Evolutionary conservation across 2,888 invertebrate genomes (phyloP).

Genomic region (Sarcophaga carnaria): DNA sequence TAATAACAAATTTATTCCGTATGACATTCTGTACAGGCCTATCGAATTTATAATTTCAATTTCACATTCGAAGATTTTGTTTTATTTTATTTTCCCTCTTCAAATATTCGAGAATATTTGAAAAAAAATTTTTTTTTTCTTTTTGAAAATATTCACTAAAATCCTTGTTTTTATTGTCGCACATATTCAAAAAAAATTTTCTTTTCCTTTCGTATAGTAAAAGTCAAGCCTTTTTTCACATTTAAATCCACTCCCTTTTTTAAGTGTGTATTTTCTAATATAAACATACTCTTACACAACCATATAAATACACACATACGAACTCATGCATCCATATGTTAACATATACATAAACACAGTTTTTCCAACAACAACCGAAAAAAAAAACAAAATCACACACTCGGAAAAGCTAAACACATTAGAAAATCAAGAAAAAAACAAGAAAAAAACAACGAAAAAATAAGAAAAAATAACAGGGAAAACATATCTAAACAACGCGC

Average conservation of each 20-base stretch:
- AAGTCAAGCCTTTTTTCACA: neutral
- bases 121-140: no score
- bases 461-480: constrained; percentile 41
- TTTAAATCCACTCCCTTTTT: constrained; percentile 4
- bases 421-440: constrained; percentile 30
- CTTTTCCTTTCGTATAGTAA: neutral
- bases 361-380: neutral
- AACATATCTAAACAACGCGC: constrained; percentile 68
- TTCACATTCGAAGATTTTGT: no score
- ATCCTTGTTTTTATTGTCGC: no score
- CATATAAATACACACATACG: neutral
- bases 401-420: constrained; percentile 63
- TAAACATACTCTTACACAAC: neutral
- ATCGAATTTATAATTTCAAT: no score
- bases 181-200: neutral
- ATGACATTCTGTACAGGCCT: no score
- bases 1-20: no score
- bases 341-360: constrained; percentile 34
- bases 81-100: no score
- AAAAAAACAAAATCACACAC: constrained; percentile 34
- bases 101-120: no score
- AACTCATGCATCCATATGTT: neutral
- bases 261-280: neutral
- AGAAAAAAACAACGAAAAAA: constrained; percentile 27
- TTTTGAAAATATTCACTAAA: no score